phyloP scores from a whole-genome alignment of 2,888 invertebrate species.

The Gryllus longicercus region DNA sequence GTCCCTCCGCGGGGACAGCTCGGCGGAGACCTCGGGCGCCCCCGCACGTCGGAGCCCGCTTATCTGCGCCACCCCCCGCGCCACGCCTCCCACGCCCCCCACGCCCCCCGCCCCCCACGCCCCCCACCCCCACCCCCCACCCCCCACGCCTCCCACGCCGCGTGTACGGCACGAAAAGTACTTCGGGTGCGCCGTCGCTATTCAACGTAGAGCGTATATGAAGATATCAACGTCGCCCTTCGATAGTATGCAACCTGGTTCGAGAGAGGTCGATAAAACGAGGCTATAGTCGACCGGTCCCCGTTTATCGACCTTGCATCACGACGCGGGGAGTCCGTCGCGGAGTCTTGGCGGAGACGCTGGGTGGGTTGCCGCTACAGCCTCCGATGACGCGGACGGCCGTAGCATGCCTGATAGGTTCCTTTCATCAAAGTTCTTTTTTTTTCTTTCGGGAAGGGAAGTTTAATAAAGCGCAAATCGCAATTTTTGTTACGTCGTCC shows the following conservation, averaged over 20 bases:
- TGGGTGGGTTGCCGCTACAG: neutral
- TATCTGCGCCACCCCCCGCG: too few relatives aligned
- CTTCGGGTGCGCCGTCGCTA: too few relatives aligned
- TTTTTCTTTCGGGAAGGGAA: neutral
- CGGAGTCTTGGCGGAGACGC: neutral
- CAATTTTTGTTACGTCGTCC: constrained; percentile 1
- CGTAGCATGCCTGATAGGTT: neutral
- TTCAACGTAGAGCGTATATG: neutral
- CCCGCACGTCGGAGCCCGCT: too few relatives aligned
- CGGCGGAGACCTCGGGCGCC: too few relatives aligned
- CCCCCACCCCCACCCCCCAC: too few relatives aligned
- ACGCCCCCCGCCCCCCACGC: too few relatives aligned
- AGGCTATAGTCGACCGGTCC: neutral
- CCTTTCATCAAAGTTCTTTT: too few relatives aligned
- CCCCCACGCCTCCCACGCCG: too few relatives aligned
- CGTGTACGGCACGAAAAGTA: too few relatives aligned
- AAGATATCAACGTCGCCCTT: constrained; percentile 7
- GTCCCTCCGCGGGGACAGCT: too few relatives aligned
- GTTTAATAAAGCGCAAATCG: constrained; percentile 8
- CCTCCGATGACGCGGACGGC: neutral
- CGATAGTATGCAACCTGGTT: neutral
- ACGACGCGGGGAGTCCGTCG: neutral
- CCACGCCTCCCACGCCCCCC: too few relatives aligned
- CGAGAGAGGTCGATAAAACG: neutral
- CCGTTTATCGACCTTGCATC: constrained; percentile 1